Evolutionary conservation across 2,113 vertebrate genomes (phyloP), one percentile per base, ranked within the genome.

Genomic region (Osmerus mordax): DNA sequence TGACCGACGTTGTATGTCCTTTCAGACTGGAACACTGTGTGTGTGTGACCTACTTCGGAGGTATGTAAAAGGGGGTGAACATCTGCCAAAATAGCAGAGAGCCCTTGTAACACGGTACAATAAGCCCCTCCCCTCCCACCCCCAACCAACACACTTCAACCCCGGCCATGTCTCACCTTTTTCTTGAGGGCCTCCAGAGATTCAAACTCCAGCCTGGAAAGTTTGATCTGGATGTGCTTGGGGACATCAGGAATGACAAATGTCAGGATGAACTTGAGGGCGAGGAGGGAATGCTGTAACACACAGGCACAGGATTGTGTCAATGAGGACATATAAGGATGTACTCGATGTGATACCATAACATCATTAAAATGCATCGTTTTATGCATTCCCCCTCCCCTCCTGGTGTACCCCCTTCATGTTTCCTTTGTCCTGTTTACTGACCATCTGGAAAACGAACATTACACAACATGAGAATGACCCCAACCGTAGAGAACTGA

Each of bases 201-300:
- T 81, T 98, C 95, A 71, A 97, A 99, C 81, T 99, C 97, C 89
- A 97, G 69, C 15, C 87, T 91, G 70, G 92, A 91, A n/a, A 98
- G 88, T 79, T 95, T 94, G 67, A 91, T 84, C 85, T 94, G 94
- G 81, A 99, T 95, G 29, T 94, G 90, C 80, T 91, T 92, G 36
- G 96, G 96, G 65, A 96, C 92, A 73, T 98, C 95, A n/a, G 95
- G 94, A 81, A 99, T 98, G 78, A 94, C 89, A 85, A 97, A 97
- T 0, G 93, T 90, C 87, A 99, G 92, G 71, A 98, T 94, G 84
- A 98, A 97, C 89, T 98, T 98, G 53, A 96, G 52, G 58, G 93
- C 96, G 82, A 99, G 81, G 6, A 98, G 89, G 2, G 86, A 83
- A 2, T 99, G 97, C 97, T 99, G 86, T 8, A 86, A 91, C 53